Conservation (phyloP, 2,113 vertebrate genomes). For the Rhabdomys dilectus region DNA sequence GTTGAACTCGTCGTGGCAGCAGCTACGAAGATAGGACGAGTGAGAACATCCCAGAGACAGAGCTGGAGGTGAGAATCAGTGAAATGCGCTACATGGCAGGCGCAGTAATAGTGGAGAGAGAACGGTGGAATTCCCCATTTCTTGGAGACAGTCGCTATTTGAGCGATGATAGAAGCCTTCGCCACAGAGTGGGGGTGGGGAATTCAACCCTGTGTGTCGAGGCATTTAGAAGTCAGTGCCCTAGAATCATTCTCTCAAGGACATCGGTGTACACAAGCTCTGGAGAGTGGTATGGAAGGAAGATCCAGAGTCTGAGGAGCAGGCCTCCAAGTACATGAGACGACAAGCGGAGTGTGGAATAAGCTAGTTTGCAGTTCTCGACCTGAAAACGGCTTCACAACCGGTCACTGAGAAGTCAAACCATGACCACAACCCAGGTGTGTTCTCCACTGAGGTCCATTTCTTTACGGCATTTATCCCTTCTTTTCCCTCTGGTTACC, state of each 20-base stretch:
- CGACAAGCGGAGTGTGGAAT: accelerated
- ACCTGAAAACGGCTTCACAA: background rate
- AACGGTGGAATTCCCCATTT: background rate
- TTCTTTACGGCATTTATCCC: background rate
- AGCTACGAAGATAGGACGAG: background rate
- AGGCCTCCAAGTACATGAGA: too few relatives aligned
- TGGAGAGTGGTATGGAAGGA: background rate
- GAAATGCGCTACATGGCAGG: background rate
- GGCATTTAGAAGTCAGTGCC: too few relatives aligned
- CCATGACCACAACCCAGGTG: accelerated
- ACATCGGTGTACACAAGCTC: accelerated
- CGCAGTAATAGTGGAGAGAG: accelerated
- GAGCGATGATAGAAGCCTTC: background rate
- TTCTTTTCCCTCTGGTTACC: background rate
- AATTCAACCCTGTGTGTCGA: too few relatives aligned
- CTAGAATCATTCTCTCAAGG: too few relatives aligned
- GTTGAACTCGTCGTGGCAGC: accelerated
- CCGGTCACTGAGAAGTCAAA: background rate
- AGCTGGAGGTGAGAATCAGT: background rate
- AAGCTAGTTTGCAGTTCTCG: background rate
- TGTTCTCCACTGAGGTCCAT: accelerated
- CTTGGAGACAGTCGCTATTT: background rate
- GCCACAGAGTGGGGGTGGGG: background rate
- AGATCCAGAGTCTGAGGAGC: background rate
- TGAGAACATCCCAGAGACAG: background rate